Conservation (phyloP, 2,113 vertebrate genomes). For the Leptodactylus fuscus region DNA sequence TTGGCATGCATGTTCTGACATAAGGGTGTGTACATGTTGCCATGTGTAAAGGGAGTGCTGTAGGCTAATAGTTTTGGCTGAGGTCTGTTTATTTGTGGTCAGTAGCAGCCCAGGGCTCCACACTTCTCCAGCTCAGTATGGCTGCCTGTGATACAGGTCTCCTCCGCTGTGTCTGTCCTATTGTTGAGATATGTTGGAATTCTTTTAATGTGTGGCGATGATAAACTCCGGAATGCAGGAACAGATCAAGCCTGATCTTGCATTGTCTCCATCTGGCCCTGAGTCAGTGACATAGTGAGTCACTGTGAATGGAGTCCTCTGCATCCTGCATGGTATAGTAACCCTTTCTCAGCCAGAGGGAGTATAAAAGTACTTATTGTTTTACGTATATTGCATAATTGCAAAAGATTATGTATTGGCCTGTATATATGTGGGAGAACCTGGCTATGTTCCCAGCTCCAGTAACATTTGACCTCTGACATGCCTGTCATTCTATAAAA, state of each 20-base stretch:
- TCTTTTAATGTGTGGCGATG: conserved; percentile 43
- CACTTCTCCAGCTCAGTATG: conserved; percentile 17
- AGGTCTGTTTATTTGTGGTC: conserved; percentile 33
- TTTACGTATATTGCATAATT: not conserved
- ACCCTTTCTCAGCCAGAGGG: not conserved
- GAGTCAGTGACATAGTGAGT: conserved; percentile 29
- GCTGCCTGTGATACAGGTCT: conserved; percentile 2
- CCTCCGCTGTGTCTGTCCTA: not conserved
- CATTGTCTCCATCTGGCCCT: conserved; percentile 31
- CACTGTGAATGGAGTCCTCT: conserved; percentile 20
- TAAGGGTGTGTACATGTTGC: not conserved
- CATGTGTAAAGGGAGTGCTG: not conserved
- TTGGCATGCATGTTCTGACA: not conserved
- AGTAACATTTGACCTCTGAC: not conserved
- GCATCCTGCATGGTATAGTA: conserved; percentile 13
- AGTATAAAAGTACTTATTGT: conserved; percentile 19
- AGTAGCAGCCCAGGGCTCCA: conserved; percentile 4
- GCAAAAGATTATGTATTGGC: not conserved
- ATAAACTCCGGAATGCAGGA: conserved; percentile 38
- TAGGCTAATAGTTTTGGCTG: conserved; percentile 19
- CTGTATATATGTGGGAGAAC: not conserved
- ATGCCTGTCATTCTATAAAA: not conserved
- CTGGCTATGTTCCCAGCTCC: not conserved
- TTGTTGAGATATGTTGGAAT: conserved; percentile 51
- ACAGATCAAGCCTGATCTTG: conserved; percentile 40